Evolutionary conservation across 2,888 invertebrate species (phyloP), one percentile per base, ranked within the genome.

Genomic region (Diloba caeruleocephala): DNA sequence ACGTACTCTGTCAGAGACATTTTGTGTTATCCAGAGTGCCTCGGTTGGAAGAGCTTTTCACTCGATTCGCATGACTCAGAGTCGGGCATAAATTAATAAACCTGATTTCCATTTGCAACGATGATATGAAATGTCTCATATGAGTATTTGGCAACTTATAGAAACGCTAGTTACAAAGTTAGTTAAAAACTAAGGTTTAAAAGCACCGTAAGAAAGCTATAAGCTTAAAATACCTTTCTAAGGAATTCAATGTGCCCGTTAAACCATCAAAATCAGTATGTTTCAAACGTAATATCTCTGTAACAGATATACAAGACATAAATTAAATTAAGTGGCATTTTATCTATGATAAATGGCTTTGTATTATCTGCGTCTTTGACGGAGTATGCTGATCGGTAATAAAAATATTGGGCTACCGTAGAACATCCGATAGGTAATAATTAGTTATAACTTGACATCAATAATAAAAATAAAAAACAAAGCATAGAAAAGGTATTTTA

Each of bases 271-370:
- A 53, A 56, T 52, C 29, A 63, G 8, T 10, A 25, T 48, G 10
- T 25, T 44, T 70, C 49, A 25, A 46, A 53, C 13, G 15, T 42
- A 25, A 45, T 53, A 57, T 64, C 51, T 32, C 56, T 51, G 59
- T 64, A 74, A 61, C 39, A 65, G 67, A 71, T 69, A 64, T 6
- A 29, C 13, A 2, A 32, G 48, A 65, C 66, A 68, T 70, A 74
- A 66, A 74, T 78, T 75, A 77, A 82, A 75, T 71, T 71, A 74
- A 75, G 63, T 63, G 64, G 49, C 60, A 52, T 56, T 62, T 84
- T 84, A 85, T 89, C 87, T 85, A 81, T 89, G 87, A 89, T 81
- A 81, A 87, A 90, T 85, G 85, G 74, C 66, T 46, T 44, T 23
- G 48, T 41, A 42, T 78, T 84, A 87, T 88, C 85, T 63, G 19